phyloP scores from a whole-genome alignment of 2,113 vertebrate species.

The Chaenogobius annularis region DNA sequence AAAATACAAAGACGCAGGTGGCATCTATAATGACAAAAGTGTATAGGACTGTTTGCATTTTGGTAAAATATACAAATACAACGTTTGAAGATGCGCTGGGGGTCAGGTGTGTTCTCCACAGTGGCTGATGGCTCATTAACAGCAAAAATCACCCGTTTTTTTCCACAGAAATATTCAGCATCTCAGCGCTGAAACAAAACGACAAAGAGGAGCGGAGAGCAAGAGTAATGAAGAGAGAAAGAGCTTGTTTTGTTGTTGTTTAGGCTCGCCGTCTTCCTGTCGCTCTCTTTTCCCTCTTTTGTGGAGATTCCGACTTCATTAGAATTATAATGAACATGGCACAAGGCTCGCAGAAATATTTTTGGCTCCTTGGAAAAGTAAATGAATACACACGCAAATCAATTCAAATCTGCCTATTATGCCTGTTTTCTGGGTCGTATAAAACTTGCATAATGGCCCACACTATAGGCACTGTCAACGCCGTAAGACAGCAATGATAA shows the following conservation, averaged over 20 bases:
- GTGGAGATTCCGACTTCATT: slow-evolving; percentile 64
- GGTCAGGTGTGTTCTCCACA: slow-evolving; percentile 40
- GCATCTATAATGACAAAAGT: slow-evolving; percentile 36
- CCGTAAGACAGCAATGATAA: slow-evolving; percentile 5
- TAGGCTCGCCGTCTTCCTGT: slow-evolving; percentile 46
- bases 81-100: slow-evolving; percentile 1
- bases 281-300: slow-evolving; percentile 48
- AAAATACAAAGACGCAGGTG: slow-evolving; percentile 52
- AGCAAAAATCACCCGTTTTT: slow-evolving; percentile 24
- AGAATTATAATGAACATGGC: slow-evolving; percentile 70
- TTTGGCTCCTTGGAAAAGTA: slow-evolving; percentile 54
- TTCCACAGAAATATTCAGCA: slow-evolving; percentile 16
- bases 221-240: background rate
- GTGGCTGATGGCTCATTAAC: slow-evolving; percentile 51
- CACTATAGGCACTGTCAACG: slow-evolving; percentile 3
- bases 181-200: slow-evolving; percentile 23
- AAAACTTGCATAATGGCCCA: slow-evolving; percentile 38
- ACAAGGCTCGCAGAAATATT: slow-evolving; percentile 56
- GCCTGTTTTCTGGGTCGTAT: slow-evolving; percentile 47
- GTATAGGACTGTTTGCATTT: slow-evolving; percentile 5
- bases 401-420: slow-evolving; percentile 56
- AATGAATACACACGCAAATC: slow-evolving; percentile 60
- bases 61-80: background rate
- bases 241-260: slow-evolving; percentile 36
- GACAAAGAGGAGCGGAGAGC: slow-evolving; percentile 20